Base-by-base conservation (phyloP, 1,140 invertebrate genomes). In the Oreohelix idahoensis region DNA sequence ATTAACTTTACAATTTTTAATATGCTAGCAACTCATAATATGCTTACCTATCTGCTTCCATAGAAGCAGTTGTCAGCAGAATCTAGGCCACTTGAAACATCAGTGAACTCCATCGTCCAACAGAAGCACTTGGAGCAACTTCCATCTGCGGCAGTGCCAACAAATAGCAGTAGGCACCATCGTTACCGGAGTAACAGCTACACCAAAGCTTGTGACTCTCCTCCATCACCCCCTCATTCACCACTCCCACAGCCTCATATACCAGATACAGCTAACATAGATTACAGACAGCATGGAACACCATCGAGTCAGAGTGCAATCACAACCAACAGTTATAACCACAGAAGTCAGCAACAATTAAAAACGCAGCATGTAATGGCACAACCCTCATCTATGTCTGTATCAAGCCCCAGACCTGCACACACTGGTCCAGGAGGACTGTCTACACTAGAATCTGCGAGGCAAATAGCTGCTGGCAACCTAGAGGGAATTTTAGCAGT, bases 161-260 rank as follows among this genome's bases (percentile, higher is more conserved):
- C 4, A 5, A 58, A 87, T 58, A 86, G 87, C 84, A 89, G 89
- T 39, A 38, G 73, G 86, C 88, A 86, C 36, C 85, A 85, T 38
- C 85, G 86, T 15, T 88, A 89, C 70, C 84, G 89, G 0, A 86
- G 89, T 53, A 88, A 89, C 84, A 90, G 89, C 81, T 90, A 89
- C 83, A 88, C 89, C 42, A 86, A 86, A 70, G 88, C 88, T 49
- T 87, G 89, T 71, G 86, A 88, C 73, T 73, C 79, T n/a, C 79
- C 79, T 23, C 79, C 79, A 1, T 82, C 71, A 23, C 84, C 83
- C 20, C 75, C 76, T n/a, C 83, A 84, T 0, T 36, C 58, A 11
- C 39, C 38, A 71, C 76, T 76, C 0, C 69, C 73, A 36, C 20
- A 39, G 36, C 36, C 26, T 29, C 66, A 23, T n/a, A 10, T 39